phyloP scores from a whole-genome alignment of 2,797 vertebrate genomes.

The Takifugu ocellatus region DNA sequence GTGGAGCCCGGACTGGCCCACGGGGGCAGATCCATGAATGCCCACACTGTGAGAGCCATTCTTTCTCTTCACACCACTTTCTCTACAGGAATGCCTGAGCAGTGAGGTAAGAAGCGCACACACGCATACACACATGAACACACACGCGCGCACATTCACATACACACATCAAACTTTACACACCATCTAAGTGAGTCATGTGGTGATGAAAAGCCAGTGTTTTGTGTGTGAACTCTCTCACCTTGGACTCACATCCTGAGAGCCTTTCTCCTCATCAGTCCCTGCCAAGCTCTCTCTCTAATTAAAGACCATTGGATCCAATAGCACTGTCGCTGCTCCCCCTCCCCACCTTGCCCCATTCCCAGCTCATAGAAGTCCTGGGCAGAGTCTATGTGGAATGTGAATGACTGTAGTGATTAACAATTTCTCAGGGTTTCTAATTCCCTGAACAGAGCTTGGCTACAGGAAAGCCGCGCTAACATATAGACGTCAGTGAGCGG shows the following conservation, averaged over 20 bases:
- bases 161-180: slow-evolving; percentile 45
- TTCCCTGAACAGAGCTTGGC: slow-evolving; percentile 60
- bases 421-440: slow-evolving; percentile 70
- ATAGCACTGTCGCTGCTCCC: slow-evolving; percentile 63
- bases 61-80: slow-evolving; percentile 79
- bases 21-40: slow-evolving; percentile 77
- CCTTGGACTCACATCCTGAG: slow-evolving; percentile 79
- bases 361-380: slow-evolving; percentile 55
- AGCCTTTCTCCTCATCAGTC: slow-evolving; percentile 76
- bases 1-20: slow-evolving; percentile 69
- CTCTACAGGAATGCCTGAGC: slow-evolving; percentile 79
- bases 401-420: slow-evolving; percentile 70
- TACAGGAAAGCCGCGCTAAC: slow-evolving; percentile 31
- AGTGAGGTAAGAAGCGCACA: slow-evolving; percentile 74
- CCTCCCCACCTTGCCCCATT: slow-evolving; percentile 60
- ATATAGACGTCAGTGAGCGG: slow-evolving; percentile 37
- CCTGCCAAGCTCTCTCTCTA: slow-evolving; percentile 79
- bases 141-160: slow-evolving; percentile 39
- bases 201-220: slow-evolving; percentile 80
- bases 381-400: slow-evolving; percentile 63
- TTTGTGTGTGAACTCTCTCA: slow-evolving; percentile 81
- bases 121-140: slow-evolving; percentile 34
- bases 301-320: slow-evolving; percentile 77
- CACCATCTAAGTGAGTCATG: slow-evolving; percentile 75
- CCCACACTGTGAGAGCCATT: slow-evolving; percentile 79